Evolutionary conservation across 2,888 invertebrate genomes (phyloP), one percentile per base, ranked within the genome.

Genomic region (Creontiades dilutus): DNA sequence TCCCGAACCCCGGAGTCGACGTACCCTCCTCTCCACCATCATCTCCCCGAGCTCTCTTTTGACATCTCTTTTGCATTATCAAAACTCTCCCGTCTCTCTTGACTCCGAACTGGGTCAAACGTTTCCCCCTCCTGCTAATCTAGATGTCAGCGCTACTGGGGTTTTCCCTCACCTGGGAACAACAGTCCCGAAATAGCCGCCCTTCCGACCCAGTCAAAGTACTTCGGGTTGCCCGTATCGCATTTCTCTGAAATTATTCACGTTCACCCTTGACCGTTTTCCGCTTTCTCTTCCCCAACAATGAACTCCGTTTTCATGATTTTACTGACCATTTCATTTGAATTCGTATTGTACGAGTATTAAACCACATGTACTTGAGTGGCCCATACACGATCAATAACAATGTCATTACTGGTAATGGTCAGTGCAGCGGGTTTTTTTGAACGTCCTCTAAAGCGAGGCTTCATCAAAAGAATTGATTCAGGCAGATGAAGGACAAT

Each of bases 21-120:
- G 37, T 37, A 37, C 37, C 37, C 37, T 37, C 37, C 37, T 7
- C 37, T 7, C 37, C 37, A 37, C 37, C 37, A 4, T 37, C 37
- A 37, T 12, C 23, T 23, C 68, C n/a, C 9, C 27, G 2, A 0
- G n/a, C 46, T 78, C 78, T 46, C 47, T 47, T 14, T 28, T 46
- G 47, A 37, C 12, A 16, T 46, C 37, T 47, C 78, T 78, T 78
- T 47, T 46, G 78, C 37, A 78, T 78, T 46, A 78, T 47, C 78
- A 78, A 78, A 78, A 46, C 78, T 13, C 78, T 28, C 78, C 46
- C 47, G 4, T 46, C 46, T 78, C 78, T 14, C 78, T 19, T 46
- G 78, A 78, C 47, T 37, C 16, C 16, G 52, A 82, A 82, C 82
- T 82, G 82, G 82, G 82, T 82, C 82, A 82, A 81, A 52, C 82